These are phyloP conservation scores for Orchesellides sinensis DNA, from an alignment of 2,888 invertebrate genomes.

Conservation along the genomic window DNA sequence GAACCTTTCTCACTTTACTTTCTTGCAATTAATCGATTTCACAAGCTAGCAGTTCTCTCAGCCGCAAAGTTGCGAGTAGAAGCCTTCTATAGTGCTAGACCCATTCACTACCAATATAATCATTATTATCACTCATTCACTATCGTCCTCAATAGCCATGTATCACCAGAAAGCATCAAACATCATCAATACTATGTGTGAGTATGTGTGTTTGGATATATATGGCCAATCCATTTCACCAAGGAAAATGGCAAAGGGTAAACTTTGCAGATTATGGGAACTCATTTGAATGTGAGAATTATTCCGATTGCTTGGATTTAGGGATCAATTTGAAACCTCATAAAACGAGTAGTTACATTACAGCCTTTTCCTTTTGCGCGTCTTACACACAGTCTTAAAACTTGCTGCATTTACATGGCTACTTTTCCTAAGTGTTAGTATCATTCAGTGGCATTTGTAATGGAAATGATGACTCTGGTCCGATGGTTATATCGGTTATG, in stretches of 20 bases:
- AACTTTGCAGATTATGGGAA: constrained; percentile 38
- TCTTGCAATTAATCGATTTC: no score
- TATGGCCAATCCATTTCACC: no score
- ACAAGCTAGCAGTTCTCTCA: no score
- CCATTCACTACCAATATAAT: background rate
- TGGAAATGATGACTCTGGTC: constrained; percentile 37
- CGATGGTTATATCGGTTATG: background rate
- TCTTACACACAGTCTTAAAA: background rate
- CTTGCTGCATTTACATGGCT: background rate
- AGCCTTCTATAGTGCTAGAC: no score
- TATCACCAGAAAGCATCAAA: no score
- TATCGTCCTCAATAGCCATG: constrained; percentile 13
- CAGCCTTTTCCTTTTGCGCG: background rate
- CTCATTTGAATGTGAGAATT: constrained; percentile 61
- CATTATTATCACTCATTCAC: constrained; percentile 14
- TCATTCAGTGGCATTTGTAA: constrained; percentile 36
- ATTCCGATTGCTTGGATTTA: constrained; percentile 59
- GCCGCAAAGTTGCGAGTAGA: no score
- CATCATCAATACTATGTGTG: background rate
- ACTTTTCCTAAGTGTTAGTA: constrained; percentile 1
- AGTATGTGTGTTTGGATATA: no score
- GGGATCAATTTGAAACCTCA: constrained; percentile 54
- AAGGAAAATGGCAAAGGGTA: constrained; percentile 38
- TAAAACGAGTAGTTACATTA: constrained; percentile 34
- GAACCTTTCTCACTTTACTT: no score